Conservation (phyloP, 1,140 invertebrate species). For the Atta colombica region DNA sequence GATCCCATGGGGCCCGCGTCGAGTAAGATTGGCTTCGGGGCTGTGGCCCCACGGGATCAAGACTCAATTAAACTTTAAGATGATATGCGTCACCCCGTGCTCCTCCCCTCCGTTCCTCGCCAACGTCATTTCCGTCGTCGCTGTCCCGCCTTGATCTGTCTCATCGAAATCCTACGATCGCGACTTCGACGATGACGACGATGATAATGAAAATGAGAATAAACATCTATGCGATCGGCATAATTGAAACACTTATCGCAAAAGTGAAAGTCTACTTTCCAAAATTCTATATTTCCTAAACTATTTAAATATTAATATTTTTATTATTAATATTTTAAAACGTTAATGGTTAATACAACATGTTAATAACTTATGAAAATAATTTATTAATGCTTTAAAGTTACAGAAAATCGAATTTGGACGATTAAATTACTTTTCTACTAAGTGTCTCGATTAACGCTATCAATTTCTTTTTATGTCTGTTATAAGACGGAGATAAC, state of each 20-base stretch:
- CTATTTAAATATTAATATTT: too few species aligned
- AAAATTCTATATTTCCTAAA: too few species aligned
- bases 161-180: conserved; percentile 53
- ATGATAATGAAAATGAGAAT: neutral
- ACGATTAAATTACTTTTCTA: too few species aligned
- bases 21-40: conserved; percentile 86
- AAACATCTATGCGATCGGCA: neutral
- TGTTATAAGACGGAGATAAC: neutral
- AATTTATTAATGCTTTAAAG: too few species aligned
- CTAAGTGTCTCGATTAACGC: too few species aligned
- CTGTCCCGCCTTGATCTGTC: conserved; percentile 38
- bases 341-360: too few species aligned
- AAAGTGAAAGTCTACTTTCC: too few species aligned
- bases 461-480: neutral
- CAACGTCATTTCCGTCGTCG: conserved; percentile 27
- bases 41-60: conserved; percentile 86
- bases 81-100: conserved; percentile 88
- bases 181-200: conserved; percentile 3
- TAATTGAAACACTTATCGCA: neutral
- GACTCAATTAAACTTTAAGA: conserved; percentile 92
- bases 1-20: conserved; percentile 75
- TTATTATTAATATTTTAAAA: too few species aligned
- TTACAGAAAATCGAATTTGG: too few species aligned
- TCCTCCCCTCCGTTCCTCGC: neutral
- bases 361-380: too few species aligned